Evolutionary conservation across 2,797 vertebrate species (phyloP).

Genomic region (Pygocentrus nattereri): DNA sequence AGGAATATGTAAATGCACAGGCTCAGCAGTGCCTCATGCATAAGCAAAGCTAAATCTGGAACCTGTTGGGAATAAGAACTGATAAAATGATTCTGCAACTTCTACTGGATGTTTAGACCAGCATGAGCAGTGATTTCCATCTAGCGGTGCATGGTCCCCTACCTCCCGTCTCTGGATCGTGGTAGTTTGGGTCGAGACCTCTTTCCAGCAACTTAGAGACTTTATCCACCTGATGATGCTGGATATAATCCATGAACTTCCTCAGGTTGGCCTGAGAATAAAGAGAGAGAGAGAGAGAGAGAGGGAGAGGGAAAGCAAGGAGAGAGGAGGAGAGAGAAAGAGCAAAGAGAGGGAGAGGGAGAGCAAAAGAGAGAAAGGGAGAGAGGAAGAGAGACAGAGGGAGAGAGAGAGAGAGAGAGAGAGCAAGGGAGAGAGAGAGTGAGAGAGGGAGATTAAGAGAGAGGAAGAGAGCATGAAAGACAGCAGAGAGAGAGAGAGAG

Average conservation of each 20-base stretch:
- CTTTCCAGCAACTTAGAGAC: slow-evolving; percentile 86
- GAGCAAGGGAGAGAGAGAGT: neutral
- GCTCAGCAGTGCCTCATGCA: neutral
- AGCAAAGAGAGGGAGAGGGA: too few relatives aligned
- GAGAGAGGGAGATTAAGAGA: too few relatives aligned
- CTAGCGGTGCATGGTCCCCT: slow-evolving; percentile 34
- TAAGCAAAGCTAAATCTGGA: neutral
- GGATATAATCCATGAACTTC: slow-evolving; percentile 86
- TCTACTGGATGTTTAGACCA: neutral
- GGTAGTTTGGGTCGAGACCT: slow-evolving; percentile 89
- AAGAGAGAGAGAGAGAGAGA: too few relatives aligned
- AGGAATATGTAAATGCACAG: neutral
- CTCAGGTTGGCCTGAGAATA: slow-evolving; percentile 80
- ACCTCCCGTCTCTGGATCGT: slow-evolving; percentile 89
- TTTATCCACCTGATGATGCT: slow-evolving; percentile 85
- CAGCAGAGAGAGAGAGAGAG: neutral
- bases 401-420: neutral
- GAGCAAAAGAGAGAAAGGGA: too few relatives aligned
- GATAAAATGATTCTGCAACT: neutral
- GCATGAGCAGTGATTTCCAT: neutral
- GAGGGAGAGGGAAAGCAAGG: too few relatives aligned
- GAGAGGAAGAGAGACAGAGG: too few relatives aligned
- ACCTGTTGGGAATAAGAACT: neutral
- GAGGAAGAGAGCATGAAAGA: too few relatives aligned
- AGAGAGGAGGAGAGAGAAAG: too few relatives aligned